Conservation (phyloP, 2,113 vertebrate genomes). For the Platysternon megacephalum region DNA sequence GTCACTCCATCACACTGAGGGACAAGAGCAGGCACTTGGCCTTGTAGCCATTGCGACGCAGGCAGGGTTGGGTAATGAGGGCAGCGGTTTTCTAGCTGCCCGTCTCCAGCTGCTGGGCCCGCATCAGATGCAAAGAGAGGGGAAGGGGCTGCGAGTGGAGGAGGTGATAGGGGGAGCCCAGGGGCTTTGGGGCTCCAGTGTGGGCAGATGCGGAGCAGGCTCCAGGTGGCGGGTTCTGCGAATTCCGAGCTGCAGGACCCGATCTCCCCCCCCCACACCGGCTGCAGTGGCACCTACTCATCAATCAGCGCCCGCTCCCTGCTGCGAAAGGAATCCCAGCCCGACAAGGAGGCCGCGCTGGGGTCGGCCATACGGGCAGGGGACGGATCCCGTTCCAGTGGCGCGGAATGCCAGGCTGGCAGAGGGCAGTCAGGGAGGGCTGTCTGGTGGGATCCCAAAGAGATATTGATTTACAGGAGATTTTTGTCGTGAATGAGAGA, state of each 20-base stretch:
- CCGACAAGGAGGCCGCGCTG: too few species aligned
- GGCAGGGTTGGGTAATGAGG: too few species aligned
- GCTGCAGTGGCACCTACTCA: too few species aligned
- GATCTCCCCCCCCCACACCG: background rate
- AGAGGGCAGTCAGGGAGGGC: background rate
- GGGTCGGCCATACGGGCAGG: background rate
- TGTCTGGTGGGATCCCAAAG: background rate
- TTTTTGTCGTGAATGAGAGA: background rate
- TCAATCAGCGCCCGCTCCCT: too few species aligned
- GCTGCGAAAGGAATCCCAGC: background rate
- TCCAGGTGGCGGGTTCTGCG: background rate
- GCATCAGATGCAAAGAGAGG: background rate
- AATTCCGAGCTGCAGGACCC: background rate
- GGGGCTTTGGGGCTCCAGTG: too few species aligned
- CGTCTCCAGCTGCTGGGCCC: too few species aligned
- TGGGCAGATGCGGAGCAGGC: too few species aligned
- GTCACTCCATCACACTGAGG: background rate
- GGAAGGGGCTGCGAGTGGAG: background rate
- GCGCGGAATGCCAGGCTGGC: background rate
- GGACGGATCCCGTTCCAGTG: background rate
- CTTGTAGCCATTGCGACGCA: too few species aligned
- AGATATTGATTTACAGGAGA: background rate
- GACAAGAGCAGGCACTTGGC: background rate
- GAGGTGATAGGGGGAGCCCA: too few species aligned
- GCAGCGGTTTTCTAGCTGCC: too few species aligned